Conservation (phyloP, 2,113 vertebrate species). For the Nothobranchius furzeri region DNA sequence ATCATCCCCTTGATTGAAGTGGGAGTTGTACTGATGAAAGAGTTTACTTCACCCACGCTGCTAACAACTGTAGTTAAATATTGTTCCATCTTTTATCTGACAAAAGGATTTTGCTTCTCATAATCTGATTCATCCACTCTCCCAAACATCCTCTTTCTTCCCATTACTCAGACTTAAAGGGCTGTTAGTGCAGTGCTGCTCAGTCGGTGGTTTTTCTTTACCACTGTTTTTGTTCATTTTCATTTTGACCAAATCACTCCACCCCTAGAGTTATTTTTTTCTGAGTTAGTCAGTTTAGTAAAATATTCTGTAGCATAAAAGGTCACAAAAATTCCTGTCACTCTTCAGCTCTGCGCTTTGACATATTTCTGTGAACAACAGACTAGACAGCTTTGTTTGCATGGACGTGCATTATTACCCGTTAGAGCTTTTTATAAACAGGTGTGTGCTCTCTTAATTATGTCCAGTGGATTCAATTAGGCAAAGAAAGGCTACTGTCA, state of each 20-base stretch:
- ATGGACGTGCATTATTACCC: neutral
- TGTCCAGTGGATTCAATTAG: constrained; percentile 5
- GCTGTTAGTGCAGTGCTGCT: neutral
- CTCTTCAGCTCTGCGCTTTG: neutral
- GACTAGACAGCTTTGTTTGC: neutral
- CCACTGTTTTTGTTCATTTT: neutral
- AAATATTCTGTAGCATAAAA: neutral
- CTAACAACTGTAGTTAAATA: neutral
- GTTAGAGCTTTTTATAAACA: neutral
- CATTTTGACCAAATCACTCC: neutral
- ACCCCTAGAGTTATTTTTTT: no score
- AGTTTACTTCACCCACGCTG: neutral
- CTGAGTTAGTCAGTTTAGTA: neutral
- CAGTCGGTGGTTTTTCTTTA: neutral
- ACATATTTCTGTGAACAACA: neutral
- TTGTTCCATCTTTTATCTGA: neutral
- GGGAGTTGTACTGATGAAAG: neutral
- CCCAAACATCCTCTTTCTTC: neutral
- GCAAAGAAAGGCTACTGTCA: neutral
- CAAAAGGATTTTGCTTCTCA: neutral
- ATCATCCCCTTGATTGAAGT: neutral
- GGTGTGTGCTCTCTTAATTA: constrained; percentile 4
- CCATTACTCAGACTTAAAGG: neutral
- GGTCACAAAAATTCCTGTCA: neutral
- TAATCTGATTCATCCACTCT: neutral